Evolutionary conservation across 2,113 vertebrate species (phyloP).

Genomic region (Halichoeres trimaculatus): DNA sequence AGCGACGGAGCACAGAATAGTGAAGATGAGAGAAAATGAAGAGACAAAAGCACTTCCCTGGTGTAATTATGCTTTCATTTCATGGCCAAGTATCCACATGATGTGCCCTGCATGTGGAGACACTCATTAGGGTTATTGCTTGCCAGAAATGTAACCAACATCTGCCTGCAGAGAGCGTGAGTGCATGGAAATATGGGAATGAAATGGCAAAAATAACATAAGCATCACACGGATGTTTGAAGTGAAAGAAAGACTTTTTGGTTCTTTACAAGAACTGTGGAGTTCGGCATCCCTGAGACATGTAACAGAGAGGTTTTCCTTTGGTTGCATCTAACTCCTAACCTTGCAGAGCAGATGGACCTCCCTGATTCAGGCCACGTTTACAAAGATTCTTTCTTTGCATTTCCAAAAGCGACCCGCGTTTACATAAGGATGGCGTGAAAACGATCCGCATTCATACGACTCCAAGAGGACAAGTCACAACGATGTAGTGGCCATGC

Average conservation of each 20-base stretch:
- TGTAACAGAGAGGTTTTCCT: neutral
- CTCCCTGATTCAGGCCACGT: no score
- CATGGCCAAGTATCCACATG: conserved; percentile 76
- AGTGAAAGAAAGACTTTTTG: neutral
- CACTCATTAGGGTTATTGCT: conserved; percentile 64
- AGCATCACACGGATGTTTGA: neutral
- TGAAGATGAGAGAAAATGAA: conserved; percentile 77
- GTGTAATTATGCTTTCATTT: conserved; percentile 82
- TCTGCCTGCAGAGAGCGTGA: conserved; percentile 33
- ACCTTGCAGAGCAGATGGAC: no score
- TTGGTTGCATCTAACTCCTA: no score
- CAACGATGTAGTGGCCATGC: no score
- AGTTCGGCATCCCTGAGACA: neutral
- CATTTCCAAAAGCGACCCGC: no score
- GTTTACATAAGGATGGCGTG: no score
- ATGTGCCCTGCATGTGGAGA: conserved; percentile 70
- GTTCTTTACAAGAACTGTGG: neutral
- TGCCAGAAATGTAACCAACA: conserved; percentile 55
- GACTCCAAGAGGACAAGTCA: no score
- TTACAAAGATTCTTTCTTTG: no score
- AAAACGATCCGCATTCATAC: no score
- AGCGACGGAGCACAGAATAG: conserved; percentile 66
- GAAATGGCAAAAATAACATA: conserved; percentile 12
- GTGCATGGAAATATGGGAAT: conserved; percentile 13
- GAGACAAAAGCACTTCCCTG: conserved; percentile 77